phyloP scores from a whole-genome alignment of 2,888 invertebrate genomes.

The Acanthosoma haemorrhoidale region DNA sequence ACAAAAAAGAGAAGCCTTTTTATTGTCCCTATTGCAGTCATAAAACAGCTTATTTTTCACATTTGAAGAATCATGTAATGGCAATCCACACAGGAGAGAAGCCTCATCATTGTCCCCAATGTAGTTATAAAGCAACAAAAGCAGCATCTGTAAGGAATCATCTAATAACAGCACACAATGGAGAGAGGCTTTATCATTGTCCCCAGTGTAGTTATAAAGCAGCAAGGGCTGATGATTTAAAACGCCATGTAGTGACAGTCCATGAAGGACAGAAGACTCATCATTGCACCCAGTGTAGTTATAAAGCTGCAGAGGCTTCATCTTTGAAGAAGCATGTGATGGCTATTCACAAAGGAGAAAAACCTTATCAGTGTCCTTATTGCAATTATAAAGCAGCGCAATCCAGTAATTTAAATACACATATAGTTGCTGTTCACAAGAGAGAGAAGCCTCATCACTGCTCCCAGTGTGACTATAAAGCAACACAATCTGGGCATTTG shows the following conservation, averaged over 20 bases:
- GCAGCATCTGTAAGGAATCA: too few species aligned
- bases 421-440: not conserved
- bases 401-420: not conserved
- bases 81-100: too few species aligned
- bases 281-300: not conserved
- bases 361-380: not conserved
- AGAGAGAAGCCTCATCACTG: not conserved
- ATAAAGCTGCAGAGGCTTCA: not conserved
- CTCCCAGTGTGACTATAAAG: not conserved
- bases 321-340: not conserved
- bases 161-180: too few species aligned
- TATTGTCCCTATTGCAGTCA: not conserved
- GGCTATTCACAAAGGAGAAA: not conserved
- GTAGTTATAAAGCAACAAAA: too few species aligned
- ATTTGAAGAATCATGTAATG: too few species aligned
- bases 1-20: not conserved
- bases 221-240: not conserved
- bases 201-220: not conserved
- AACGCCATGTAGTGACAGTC: not conserved
- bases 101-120: too few species aligned
- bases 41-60: too few species aligned
- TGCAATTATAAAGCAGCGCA: not conserved
- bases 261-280: not conserved
- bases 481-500: not conserved
- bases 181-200: not conserved